A percentile compares a stretch with the other conserved stretches of the same genome.
Conservation (phyloP, 2,888 invertebrate species). For the Rotaria magnacalcarata region DNA sequence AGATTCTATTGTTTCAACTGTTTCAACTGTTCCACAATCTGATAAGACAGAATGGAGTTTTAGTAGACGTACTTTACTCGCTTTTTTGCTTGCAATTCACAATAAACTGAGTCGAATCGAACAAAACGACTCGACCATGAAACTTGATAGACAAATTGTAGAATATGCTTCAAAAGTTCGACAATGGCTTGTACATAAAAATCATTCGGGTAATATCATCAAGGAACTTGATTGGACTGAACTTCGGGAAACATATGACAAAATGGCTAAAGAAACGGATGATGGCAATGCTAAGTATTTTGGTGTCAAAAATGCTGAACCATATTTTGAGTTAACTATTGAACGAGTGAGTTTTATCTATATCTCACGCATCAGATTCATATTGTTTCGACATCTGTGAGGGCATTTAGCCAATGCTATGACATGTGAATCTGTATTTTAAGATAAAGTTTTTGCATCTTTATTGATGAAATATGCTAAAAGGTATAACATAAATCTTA, state of each 20-base stretch:
- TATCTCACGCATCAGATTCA: too few relatives aligned
- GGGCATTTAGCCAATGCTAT: too few relatives aligned
- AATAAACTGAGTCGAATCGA: not conserved
- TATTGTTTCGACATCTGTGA: too few relatives aligned
- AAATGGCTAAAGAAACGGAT: not conserved
- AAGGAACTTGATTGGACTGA: not conserved
- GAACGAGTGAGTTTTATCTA: not conserved
- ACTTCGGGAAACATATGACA: not conserved
- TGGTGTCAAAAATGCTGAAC: not conserved
- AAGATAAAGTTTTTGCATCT: too few relatives aligned
- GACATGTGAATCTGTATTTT: too few relatives aligned
- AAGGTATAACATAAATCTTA: too few relatives aligned
- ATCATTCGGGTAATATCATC: not conserved
- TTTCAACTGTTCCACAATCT: not conserved
- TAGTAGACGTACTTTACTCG: not conserved
- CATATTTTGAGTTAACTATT: constrained; percentile 16
- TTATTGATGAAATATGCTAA: too few relatives aligned
- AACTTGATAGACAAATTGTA: not conserved
- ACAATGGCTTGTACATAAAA: not conserved
- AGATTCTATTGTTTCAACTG: not conserved
- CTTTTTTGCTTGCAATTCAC: constrained; percentile 10
- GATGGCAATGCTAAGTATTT: not conserved
- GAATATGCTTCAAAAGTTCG: not conserved
- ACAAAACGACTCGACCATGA: not conserved
- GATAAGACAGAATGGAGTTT: not conserved